Base-by-base conservation (phyloP, 2,113 vertebrate genomes). In the Chrysemys picta region DNA sequence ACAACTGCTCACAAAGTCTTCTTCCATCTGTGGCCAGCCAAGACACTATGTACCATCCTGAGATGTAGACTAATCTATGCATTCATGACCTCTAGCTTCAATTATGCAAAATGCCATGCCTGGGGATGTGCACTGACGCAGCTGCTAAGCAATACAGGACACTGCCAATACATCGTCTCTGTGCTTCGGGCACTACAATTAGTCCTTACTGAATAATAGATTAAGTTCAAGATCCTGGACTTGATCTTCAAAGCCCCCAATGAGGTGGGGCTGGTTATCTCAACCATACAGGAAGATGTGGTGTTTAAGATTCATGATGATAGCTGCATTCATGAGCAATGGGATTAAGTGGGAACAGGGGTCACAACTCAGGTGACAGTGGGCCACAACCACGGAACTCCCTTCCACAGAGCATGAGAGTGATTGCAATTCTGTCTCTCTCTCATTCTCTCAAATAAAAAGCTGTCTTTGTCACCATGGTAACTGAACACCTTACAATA, bases 61-160 rank as follows among this genome's bases (percentile, higher is more conserved):
- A 83, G 81, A 94, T 96, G 89, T 27, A 24, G 31, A 89, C 21
- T 80, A 93, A 93, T 94, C 79, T 83, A 91, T 80, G 87, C 35
- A 89, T 90, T 38, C 79, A 52, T 90, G 87, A 65, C 84, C 80
- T 92, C 31, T 53, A 65, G 85, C 78, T 57, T 93, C 0, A 0
- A 76, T 84, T 89, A 82, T 45, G 1, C 69, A 85, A 86, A 45
- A 95, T 38, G 19, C n/a, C 88, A 80, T 84, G 83, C 85, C 81
- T 91, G 91, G 72, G 86, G 81, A 65, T 93, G 47, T 85, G 57
- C 80, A 94, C 86, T 47, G n/a, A 45, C 82, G 38, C 52, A 82
- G 72, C 90, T 90, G 80, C 53, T 79, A 95, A 92, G 49, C 76
- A 53, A 85, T 79, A 47, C 54, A 89, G 76, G 35, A 82, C 49